A percentile compares a stretch with the other conserved stretches of the same genome.
These are phyloP conservation scores for Aphodius sticticus DNA, from an alignment of 2,888 invertebrate species.

Conservation along the genomic window DNA sequence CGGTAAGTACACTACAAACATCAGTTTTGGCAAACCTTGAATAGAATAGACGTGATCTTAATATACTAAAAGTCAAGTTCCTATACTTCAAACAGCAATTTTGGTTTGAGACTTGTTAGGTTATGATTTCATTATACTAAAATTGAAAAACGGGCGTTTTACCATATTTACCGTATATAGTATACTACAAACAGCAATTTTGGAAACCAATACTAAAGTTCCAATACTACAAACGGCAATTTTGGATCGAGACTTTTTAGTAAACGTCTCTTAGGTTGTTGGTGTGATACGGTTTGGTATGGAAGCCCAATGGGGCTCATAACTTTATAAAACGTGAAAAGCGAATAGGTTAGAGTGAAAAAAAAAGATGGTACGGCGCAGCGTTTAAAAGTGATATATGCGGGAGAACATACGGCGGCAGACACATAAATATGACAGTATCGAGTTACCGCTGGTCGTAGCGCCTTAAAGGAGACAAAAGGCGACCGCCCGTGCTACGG, in stretches of 20 bases:
- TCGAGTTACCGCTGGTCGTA: constrained; percentile 39
- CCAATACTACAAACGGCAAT: too few species aligned
- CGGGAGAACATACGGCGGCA: constrained; percentile 27
- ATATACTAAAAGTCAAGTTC: too few species aligned
- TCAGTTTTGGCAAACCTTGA: too few species aligned
- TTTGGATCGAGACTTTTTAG: background rate
- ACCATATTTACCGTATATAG: too few species aligned
- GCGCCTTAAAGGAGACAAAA: constrained; percentile 29
- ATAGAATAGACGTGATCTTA: too few species aligned
- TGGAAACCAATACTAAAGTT: background rate
- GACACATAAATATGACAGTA: constrained; percentile 42
- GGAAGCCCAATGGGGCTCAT: background rate
- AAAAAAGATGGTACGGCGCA: background rate
- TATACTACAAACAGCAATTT: background rate
- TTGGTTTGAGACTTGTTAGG: background rate
- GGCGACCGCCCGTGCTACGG: constrained; percentile 20
- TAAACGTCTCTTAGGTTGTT: too few species aligned
- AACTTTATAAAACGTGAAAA: background rate
- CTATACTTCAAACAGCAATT: too few species aligned
- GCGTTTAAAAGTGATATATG: constrained; percentile 11
- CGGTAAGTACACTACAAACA: too few species aligned
- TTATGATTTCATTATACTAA: background rate
- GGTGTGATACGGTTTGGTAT: too few species aligned
- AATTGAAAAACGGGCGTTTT: background rate
- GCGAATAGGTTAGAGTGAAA: background rate